These are phyloP conservation scores for Alviniconcha strummeri DNA, from an alignment of 2,888 invertebrate genomes.

Conservation along the genomic window DNA sequence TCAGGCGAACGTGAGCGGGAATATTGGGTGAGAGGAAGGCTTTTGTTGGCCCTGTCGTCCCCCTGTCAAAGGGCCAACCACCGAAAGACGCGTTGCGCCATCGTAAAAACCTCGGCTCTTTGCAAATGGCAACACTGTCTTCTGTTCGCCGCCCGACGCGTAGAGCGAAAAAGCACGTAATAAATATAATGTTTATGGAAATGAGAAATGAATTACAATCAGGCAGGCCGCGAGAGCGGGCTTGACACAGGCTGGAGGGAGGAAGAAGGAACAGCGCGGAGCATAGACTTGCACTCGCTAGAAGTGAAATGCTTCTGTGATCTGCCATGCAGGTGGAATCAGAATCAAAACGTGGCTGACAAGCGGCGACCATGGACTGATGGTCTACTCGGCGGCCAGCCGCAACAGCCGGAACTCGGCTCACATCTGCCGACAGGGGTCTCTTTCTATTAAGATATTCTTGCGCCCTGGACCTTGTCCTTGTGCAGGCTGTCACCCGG, in stretches of 20 bases:
- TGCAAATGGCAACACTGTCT: slow-evolving; percentile 11
- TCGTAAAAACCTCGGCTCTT: slow-evolving; percentile 14
- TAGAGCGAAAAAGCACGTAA: slow-evolving; percentile 7
- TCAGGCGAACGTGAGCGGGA: slow-evolving; percentile 29
- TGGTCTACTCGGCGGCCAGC: too few species aligned
- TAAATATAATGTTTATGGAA: slow-evolving; percentile 37
- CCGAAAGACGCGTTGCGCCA: slow-evolving; percentile 28
- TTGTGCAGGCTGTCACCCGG: too few species aligned
- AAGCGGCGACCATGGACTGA: too few species aligned
- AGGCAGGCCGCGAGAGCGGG: not conserved
- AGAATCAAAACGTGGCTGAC: too few species aligned
- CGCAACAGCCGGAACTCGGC: too few species aligned
- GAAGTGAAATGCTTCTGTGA: slow-evolving; percentile 11
- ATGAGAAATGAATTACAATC: slow-evolving; percentile 32
- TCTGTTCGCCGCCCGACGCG: slow-evolving; percentile 11
- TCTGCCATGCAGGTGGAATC: too few species aligned
- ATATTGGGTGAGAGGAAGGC: slow-evolving; percentile 27
- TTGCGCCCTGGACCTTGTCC: too few species aligned
- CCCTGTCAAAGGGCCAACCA: slow-evolving; percentile 18
- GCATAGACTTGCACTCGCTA: slow-evolving; percentile 14
- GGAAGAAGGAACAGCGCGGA: not conserved
- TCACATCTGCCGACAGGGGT: too few species aligned
- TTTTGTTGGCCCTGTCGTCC: slow-evolving; percentile 23
- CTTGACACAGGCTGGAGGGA: not conserved
- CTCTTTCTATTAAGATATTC: too few species aligned